phyloP scores from a whole-genome alignment of 1,140 invertebrate species.

The Rhopalosiphum maidis region DNA sequence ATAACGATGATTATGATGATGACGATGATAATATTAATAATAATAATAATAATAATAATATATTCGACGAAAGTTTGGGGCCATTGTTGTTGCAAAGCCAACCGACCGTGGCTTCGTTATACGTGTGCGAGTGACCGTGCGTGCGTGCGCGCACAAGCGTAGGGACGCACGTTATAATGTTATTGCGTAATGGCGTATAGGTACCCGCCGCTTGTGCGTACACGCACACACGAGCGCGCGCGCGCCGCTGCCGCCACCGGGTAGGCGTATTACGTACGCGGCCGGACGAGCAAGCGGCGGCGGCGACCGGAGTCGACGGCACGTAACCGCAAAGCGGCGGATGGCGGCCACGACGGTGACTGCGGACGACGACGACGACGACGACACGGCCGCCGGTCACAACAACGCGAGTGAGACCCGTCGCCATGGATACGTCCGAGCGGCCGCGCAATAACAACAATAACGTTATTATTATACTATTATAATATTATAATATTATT shows the following conservation, averaged over 20 bases:
- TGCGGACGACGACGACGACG: background rate
- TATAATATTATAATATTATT: background rate
- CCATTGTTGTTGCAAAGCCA: constrained; percentile 7
- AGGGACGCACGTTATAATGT: background rate
- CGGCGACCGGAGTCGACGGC: background rate
- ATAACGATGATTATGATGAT: background rate
- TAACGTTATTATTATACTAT: background rate
- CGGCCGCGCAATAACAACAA: background rate
- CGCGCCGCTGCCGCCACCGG: background rate
- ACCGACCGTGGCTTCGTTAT: background rate
- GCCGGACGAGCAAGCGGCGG: background rate
- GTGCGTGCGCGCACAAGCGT: background rate
- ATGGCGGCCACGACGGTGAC: background rate
- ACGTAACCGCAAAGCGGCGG: background rate
- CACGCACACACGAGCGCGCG: background rate
- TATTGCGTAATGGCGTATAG: constrained; percentile 16
- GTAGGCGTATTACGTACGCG: background rate
- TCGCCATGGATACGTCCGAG: constrained; percentile 5
- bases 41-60: background rate
- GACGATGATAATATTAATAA: no score
- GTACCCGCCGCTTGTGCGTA: background rate
- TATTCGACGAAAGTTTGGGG: background rate
- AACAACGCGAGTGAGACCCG: background rate
- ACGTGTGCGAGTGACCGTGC: background rate
- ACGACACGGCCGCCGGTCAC: constrained; percentile 12